phyloP scores from a whole-genome alignment of 1,140 invertebrate species.

The Ladona fulva region DNA sequence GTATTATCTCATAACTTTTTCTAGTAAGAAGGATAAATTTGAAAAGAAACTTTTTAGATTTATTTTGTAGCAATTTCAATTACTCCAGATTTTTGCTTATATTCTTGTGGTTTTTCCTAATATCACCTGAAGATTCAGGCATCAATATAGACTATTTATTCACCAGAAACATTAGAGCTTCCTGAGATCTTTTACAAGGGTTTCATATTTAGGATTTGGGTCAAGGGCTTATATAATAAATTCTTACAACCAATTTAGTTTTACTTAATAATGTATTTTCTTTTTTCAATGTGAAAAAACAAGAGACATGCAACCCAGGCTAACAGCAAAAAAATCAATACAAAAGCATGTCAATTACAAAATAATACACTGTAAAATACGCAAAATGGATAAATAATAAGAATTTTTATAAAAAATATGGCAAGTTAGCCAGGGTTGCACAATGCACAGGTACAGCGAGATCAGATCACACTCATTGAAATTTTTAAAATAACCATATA shows the following conservation, averaged over 20 bases:
- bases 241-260: not conserved
- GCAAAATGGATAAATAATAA: not conserved
- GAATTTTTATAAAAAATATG: not conserved
- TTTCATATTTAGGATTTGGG: not conserved
- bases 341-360: not conserved
- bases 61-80: too few relatives aligned
- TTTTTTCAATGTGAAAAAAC: slow-evolving; percentile 9
- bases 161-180: too few relatives aligned
- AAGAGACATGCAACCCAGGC: slow-evolving; percentile 3
- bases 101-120: too few relatives aligned
- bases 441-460: not conserved
- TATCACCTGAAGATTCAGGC: too few relatives aligned
- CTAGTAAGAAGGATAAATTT: too few relatives aligned
- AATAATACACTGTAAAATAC: not conserved
- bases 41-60: too few relatives aligned
- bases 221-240: not conserved
- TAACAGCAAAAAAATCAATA: not conserved
- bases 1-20: too few relatives aligned
- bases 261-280: not conserved
- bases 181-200: too few relatives aligned
- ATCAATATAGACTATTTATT: too few relatives aligned
- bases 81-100: too few relatives aligned
- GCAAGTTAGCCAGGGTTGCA: not conserved
- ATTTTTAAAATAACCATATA: not conserved
- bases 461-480: not conserved